These are phyloP conservation scores for Pseudopipra pipra DNA, from an alignment of 2,113 vertebrate genomes.

Conservation along the genomic window DNA sequence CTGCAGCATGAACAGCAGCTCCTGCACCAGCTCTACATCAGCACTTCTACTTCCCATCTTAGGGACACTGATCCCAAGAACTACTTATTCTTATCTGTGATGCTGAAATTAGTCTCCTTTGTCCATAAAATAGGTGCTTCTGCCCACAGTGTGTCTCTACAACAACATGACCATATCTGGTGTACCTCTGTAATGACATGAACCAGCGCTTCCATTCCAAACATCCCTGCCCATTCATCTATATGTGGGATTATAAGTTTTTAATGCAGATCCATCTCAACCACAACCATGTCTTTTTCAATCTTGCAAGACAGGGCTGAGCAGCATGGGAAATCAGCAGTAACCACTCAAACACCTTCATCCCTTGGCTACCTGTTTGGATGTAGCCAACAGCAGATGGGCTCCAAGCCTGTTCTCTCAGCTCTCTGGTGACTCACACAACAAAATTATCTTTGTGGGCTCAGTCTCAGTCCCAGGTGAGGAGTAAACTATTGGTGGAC, in stretches of 20 bases:
- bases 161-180: background rate
- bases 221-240: background rate
- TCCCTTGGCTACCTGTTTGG: background rate
- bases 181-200: background rate
- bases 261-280: background rate
- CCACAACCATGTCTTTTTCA: background rate
- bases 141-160: background rate
- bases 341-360: background rate
- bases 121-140: background rate
- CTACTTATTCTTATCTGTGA: background rate
- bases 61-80: background rate
- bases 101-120: background rate
- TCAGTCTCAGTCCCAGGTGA: background rate
- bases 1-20: background rate
- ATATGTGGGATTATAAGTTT: background rate
- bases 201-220: background rate
- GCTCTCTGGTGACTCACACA: background rate
- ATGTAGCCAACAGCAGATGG: background rate
- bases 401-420: background rate
- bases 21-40: accelerated
- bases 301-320: background rate
- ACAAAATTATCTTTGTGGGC: background rate
- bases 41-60: background rate
- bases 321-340: background rate
- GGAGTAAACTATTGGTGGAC: background rate